Percentiles rank a stretch among this genome's conserved stretches.
Conservation (phyloP, 2,113 vertebrate genomes). For the Pterophyllum scalare region DNA sequence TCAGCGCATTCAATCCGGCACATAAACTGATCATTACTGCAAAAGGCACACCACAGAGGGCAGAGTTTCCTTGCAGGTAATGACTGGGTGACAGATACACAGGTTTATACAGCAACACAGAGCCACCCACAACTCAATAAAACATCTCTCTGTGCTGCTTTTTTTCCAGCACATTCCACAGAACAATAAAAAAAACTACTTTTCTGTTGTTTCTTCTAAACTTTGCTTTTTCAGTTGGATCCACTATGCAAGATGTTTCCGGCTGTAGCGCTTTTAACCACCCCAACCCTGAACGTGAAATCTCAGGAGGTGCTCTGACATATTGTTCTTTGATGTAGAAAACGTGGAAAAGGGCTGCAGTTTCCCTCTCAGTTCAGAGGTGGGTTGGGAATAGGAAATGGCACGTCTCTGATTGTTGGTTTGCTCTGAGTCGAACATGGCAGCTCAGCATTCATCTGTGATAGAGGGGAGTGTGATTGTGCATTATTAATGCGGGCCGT, state of each 20-base stretch:
- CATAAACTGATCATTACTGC: not conserved
- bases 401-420: slow-evolving; percentile 30
- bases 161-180: slow-evolving; percentile 18
- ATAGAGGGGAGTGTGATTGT: slow-evolving; percentile 33
- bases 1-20: not conserved
- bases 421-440: slow-evolving; percentile 11
- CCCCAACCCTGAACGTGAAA: not conserved
- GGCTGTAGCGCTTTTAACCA: slow-evolving; percentile 27
- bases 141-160: not conserved
- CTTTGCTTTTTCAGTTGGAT: slow-evolving; percentile 40
- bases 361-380: slow-evolving; percentile 21
- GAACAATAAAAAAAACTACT: not conserved
- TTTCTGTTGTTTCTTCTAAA: slow-evolving; percentile 27
- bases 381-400: slow-evolving; percentile 30
- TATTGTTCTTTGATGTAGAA: slow-evolving; percentile 18
- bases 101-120: not conserved
- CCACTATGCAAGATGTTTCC: slow-evolving; percentile 20
- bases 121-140: slow-evolving; percentile 1
- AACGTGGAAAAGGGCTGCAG: not conserved
- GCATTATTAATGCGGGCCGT: slow-evolving; percentile 55
- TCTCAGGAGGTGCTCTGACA: slow-evolving; percentile 19
- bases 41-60: slow-evolving; percentile 16
- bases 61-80: slow-evolving; percentile 41
- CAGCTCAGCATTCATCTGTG: slow-evolving; percentile 24
- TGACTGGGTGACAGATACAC: slow-evolving; percentile 17